Evolutionary conservation across 2,113 vertebrate species (phyloP).

Genomic region (Calidris pygmaea): DNA sequence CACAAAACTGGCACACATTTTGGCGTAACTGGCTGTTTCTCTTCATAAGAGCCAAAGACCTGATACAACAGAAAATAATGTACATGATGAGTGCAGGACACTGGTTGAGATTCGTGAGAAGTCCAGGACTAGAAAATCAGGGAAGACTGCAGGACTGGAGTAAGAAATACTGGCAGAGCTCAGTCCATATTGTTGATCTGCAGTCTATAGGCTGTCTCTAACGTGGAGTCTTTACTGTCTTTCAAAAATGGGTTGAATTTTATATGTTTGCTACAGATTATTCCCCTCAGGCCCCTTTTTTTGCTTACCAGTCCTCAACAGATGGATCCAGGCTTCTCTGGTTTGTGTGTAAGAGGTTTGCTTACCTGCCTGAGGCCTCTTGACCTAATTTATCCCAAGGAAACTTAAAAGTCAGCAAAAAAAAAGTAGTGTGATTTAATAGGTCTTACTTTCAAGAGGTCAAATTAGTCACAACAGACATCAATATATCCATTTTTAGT

Average conservation of each 20-base stretch:
- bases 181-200: background rate
- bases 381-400: constrained; percentile 16
- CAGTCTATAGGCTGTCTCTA: background rate
- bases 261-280: background rate
- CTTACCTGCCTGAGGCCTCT: constrained; percentile 5
- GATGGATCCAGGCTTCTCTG: background rate
- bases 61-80: background rate
- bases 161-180: background rate
- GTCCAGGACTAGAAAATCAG: background rate
- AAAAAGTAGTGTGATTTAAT: background rate
- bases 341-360: background rate
- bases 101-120: background rate
- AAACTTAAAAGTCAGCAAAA: background rate
- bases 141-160: background rate
- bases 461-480: background rate
- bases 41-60: background rate
- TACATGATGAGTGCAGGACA: background rate
- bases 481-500: background rate
- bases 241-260: background rate
- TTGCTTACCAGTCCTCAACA: background rate
- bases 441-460: background rate
- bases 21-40: background rate
- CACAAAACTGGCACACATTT: background rate
- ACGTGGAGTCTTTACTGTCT: background rate
- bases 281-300: background rate